These are phyloP conservation scores for Ormyrus rosae DNA, from an alignment of 2,888 invertebrate genomes.

Conservation along the genomic window DNA sequence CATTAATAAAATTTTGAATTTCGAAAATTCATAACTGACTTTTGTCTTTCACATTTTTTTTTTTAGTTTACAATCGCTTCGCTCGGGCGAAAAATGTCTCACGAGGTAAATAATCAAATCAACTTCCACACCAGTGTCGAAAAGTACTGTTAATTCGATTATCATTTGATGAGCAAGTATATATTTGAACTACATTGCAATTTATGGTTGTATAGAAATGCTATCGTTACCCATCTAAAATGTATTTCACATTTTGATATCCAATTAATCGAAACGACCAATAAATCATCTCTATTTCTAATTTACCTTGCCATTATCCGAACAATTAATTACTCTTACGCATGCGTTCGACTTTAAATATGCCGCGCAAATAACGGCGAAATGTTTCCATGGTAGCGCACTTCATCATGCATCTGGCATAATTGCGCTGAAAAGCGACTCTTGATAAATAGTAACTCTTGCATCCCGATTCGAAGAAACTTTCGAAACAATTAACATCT, in stretches of 20 bases:
- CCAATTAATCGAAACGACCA: neutral
- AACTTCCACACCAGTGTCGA: no score
- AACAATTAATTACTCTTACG: conserved; percentile 21
- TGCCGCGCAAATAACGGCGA: neutral
- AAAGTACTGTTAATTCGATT: neutral
- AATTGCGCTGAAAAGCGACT: neutral
- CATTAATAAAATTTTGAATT: no score
- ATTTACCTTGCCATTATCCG: conserved; percentile 2
- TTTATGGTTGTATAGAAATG: neutral
- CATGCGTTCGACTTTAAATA: neutral
- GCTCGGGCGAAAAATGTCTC: no score
- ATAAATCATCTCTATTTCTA: conserved; percentile 12
- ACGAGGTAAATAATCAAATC: no score
- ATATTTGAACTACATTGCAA: conserved; percentile 11
- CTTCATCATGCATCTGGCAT: neutral
- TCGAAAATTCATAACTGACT: no score
- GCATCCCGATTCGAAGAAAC: neutral
- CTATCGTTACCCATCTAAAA: neutral
- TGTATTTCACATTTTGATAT: no score
- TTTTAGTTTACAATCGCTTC: no score
- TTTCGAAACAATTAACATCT: conserved; percentile 33
- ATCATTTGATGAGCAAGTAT: conserved; percentile 17
- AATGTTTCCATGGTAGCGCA: conserved; percentile 10
- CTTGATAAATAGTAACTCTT: neutral
- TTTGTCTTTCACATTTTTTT: no score